These are phyloP conservation scores for Nomada fucata DNA, from an alignment of 2,888 invertebrate species.

Conservation along the genomic window DNA sequence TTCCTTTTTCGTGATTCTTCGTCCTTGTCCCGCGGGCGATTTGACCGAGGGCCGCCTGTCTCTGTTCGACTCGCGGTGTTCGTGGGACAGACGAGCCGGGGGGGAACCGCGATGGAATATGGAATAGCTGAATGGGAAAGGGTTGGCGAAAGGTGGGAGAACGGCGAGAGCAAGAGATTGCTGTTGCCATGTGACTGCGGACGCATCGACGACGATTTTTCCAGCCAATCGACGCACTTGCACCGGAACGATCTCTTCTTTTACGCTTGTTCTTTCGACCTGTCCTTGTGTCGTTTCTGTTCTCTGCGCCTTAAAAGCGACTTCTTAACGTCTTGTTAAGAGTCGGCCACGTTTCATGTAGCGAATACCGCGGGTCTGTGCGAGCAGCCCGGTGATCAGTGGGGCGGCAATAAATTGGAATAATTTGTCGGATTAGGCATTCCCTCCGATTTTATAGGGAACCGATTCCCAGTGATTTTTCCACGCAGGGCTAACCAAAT, in stretches of 20 bases:
- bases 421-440: too few species aligned
- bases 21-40: constrained; percentile 28
- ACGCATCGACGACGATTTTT: constrained; percentile 69
- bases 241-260: constrained; percentile 33
- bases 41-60: constrained; percentile 27
- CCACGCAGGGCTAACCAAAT: too few species aligned
- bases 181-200: constrained; percentile 72
- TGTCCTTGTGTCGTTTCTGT: neutral
- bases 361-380: neutral
- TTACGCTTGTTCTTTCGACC: neutral
- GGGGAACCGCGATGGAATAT: constrained; percentile 62
- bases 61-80: constrained; percentile 33
- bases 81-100: constrained; percentile 41
- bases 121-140: constrained; percentile 63
- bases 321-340: constrained; percentile 30
- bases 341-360: neutral
- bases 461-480: too few species aligned
- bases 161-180: constrained; percentile 56
- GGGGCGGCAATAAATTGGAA: too few species aligned
- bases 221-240: constrained; percentile 55
- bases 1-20: constrained; percentile 29
- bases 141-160: constrained; percentile 48
- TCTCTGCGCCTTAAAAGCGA: neutral
- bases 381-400: too few species aligned
- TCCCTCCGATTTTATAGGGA: too few species aligned